Conservation (phyloP, 2,888 invertebrate genomes). For the Boloria selene region DNA sequence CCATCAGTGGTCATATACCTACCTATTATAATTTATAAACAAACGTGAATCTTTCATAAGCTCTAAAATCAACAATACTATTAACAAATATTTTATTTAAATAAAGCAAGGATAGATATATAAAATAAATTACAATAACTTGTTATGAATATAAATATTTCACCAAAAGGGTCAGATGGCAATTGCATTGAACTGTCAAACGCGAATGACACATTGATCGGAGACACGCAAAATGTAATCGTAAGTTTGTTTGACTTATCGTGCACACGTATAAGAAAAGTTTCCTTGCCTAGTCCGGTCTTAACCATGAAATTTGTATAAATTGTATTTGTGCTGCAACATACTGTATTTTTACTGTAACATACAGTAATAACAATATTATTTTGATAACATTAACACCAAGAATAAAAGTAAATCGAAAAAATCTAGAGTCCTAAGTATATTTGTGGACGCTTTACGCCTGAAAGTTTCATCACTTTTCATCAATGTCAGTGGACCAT, state of each 20-base stretch:
- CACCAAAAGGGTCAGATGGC: conserved; percentile 28
- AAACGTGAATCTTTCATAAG: no score
- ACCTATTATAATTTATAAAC: no score
- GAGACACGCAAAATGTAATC: conserved; percentile 34
- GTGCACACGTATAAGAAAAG: conserved; percentile 1
- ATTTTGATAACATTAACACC: no score
- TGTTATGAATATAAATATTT: conserved; percentile 8
- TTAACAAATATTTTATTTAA: no score
- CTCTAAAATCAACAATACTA: no score
- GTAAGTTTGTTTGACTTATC: background rate
- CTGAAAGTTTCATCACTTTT: conserved; percentile 39
- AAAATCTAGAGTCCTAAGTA: conserved; percentile 1
- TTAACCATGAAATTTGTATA: background rate
- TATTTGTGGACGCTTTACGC: conserved; percentile 19
- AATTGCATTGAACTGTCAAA: conserved; percentile 35
- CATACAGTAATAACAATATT: no score
- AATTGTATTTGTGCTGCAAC: no score
- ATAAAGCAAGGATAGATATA: background rate
- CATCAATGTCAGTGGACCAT: conserved; percentile 46
- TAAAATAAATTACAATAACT: conserved; percentile 10
- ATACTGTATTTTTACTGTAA: no score
- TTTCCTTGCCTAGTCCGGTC: background rate
- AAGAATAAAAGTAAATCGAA: no score
- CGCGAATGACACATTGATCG: conserved; percentile 35
- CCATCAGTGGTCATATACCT: no score